A percentile compares a stretch with the other conserved stretches of the same genome.
phyloP scores from a whole-genome alignment of 2,797 vertebrate species.

The Apodemus agrarius region DNA sequence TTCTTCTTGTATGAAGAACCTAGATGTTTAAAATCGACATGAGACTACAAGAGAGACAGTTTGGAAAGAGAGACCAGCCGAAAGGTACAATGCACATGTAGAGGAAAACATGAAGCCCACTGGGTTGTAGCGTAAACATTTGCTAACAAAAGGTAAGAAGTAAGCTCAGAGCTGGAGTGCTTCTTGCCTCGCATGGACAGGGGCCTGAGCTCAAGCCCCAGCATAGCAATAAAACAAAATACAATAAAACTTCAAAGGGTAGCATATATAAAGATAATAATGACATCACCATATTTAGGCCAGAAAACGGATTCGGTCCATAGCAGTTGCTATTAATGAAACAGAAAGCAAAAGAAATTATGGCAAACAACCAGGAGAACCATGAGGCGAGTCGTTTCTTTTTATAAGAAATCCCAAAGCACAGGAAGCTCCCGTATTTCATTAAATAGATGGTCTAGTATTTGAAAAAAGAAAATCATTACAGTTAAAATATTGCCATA shows the following conservation, averaged over 20 bases:
- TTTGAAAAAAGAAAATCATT: background rate
- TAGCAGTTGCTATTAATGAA: background rate
- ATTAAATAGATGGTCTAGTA: slow-evolving; percentile 11
- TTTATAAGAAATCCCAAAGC: slow-evolving; percentile 48
- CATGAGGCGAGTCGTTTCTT: background rate
- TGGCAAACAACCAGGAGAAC: background rate
- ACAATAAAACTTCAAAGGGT: background rate
- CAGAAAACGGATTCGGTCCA: background rate
- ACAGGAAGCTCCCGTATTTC: slow-evolving; percentile 68
- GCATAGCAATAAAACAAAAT: background rate
- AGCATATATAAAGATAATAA: background rate
- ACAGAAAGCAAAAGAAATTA: slow-evolving; percentile 14
- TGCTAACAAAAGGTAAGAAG: background rate
- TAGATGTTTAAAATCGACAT: background rate
- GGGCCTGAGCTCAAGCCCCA: background rate
- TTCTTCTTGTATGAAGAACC: background rate
- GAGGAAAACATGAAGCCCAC: background rate
- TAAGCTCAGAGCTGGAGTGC: background rate
- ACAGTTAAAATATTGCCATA: background rate
- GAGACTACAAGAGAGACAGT: background rate
- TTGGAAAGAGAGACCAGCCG: background rate
- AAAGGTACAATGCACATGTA: background rate
- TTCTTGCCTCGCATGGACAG: background rate
- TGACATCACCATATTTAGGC: background rate
- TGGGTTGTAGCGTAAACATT: too few relatives aligned